Evolutionary conservation across 1,140 invertebrate genomes (phyloP).

Genomic region (Lepidotrigona ventralis): DNA sequence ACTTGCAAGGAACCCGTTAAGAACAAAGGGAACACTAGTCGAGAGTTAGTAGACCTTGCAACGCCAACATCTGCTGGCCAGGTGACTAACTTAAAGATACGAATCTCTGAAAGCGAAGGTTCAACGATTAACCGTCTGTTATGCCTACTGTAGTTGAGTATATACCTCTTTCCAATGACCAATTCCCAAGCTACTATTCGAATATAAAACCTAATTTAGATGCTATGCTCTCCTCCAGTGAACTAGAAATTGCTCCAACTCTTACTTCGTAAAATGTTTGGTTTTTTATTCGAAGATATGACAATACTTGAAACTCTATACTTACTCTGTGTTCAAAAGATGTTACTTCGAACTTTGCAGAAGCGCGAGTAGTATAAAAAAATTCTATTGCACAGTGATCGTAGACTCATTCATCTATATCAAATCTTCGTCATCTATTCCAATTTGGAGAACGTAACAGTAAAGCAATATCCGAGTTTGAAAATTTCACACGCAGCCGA

Average conservation of each 20-base stretch:
- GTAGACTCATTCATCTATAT: too few relatives aligned
- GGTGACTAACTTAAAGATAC: constrained; percentile 35
- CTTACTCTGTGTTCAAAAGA: too few relatives aligned
- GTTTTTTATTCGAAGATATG: too few relatives aligned
- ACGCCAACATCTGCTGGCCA: constrained; percentile 36
- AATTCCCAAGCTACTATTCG: background rate
- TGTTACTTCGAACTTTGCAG: background rate
- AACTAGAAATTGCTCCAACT: background rate
- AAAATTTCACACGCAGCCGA: constrained; percentile 3
- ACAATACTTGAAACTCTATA: background rate
- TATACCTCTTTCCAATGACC: background rate
- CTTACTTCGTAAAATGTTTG: background rate
- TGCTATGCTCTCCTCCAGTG: background rate
- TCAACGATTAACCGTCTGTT: constrained; percentile 5
- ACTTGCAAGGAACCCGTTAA: background rate
- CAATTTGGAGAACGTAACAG: background rate
- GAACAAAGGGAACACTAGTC: background rate
- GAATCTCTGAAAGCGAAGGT: constrained; percentile 9
- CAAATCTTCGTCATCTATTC: background rate
- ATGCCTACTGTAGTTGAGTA: background rate
- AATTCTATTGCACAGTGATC: background rate
- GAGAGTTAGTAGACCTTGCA: constrained; percentile 1
- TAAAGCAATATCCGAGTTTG: background rate
- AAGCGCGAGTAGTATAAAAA: background rate
- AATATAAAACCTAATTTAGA: background rate